Evolutionary conservation across 2,888 invertebrate species (phyloP).

Genomic region (Spilarctia lutea): DNA sequence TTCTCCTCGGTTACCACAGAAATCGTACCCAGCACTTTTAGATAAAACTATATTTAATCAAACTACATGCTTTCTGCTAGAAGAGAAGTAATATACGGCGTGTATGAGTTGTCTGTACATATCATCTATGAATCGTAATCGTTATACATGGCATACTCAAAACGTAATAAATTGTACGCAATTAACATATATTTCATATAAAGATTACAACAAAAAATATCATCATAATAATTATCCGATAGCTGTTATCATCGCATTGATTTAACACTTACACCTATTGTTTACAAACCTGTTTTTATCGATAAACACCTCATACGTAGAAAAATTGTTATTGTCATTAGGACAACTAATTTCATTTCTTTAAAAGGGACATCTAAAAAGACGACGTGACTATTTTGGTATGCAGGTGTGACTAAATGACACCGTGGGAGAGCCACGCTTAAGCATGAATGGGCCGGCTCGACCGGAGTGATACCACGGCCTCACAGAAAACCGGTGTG

Average conservation of each 20-base stretch:
- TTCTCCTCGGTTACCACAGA: not conserved
- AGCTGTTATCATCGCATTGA: constrained; percentile 24
- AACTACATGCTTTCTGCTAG: not conserved
- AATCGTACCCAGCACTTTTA: not conserved
- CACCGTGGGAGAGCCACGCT: too few relatives aligned
- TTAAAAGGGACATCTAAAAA: not conserved
- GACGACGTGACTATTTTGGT: not conserved
- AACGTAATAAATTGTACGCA: constrained; percentile 2
- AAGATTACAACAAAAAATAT: constrained; percentile 12
- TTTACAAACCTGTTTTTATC: constrained; percentile 11
- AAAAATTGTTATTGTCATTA: not conserved
- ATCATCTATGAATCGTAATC: not conserved
- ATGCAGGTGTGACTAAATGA: not conserved
- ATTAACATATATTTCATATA: constrained; percentile 9
- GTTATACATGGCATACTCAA: not conserved
- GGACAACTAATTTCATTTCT: not conserved
- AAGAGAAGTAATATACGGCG: not conserved
- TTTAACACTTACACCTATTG: constrained; percentile 17
- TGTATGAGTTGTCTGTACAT: not conserved
- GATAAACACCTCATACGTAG: not conserved
- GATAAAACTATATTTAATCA: not conserved
- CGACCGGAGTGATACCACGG: too few relatives aligned
- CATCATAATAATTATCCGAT: constrained; percentile 21
- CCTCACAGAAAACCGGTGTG: too few relatives aligned
- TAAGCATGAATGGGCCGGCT: too few relatives aligned